Base-by-base conservation (phyloP, 2,797 vertebrate genomes). In the Syndactyla subalaris region DNA sequence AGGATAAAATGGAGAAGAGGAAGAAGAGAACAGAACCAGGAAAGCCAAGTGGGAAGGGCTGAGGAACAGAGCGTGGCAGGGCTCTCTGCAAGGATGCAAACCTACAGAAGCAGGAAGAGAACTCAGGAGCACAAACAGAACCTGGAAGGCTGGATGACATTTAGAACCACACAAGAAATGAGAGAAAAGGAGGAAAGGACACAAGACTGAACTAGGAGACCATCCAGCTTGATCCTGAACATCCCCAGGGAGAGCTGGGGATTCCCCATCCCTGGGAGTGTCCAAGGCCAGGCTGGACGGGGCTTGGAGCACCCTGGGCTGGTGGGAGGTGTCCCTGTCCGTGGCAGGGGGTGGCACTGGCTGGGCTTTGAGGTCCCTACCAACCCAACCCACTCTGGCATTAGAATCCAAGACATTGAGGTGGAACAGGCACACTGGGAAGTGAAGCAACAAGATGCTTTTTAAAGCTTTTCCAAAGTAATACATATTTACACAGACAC, bases 1-100 rank as follows among this genome's bases (percentile, higher is more conserved):
- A 85, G 61, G 20, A 82, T 76, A 41, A 94, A 95, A 92, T 45
- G 88, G 93, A 95, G 85, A 67, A 57, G 48, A 85, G 81, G 81
- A 72, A 91, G 77, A 58, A 52, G 14, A 65, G 66, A 85, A 58
- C 9, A 67, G 73, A 92, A 76, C 30, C 71, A 84, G 71, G 54
- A 83, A 87, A 83, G 34, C 5, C 14, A 73, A 82, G 58, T 4
- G 49, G 82, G 77, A 92, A 90, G 92, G 77, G 30, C 24, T 0
- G 9, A 91, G 70, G 27, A 82, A 32, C 36, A 36, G 46, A 19
- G 32, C 9, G 16, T 34, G 34, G 4, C 52, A 46, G 52, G 72
- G 57, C 24, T 14, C 18, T 51, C 27, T 27, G 26, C 13, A 71
- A 86, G 54, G 70, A 72, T 11, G 45, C 11, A 71, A 57, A 65